Base-by-base conservation (phyloP, 1,140 invertebrate species). In the Probaryconus sp. region DNA sequence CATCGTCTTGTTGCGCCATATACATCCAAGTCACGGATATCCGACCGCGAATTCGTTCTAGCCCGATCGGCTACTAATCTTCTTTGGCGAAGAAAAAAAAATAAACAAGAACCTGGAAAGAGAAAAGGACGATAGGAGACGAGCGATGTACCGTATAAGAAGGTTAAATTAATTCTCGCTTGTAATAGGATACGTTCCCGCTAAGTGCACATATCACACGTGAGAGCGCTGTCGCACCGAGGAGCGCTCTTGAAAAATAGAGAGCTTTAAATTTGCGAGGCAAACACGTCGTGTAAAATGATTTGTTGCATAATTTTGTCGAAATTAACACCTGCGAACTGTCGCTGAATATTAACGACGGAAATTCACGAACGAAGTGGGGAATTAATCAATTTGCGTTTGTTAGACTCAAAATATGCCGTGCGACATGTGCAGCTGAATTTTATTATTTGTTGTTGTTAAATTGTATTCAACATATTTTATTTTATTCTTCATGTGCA, bases 41-140 rank as follows among this genome's bases (percentile, higher is more conserved):
- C 58, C 60, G 60, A 77, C 75, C 75, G 64, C 69, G 64, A 73
- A 77, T 77, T 77, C 58, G 69, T 73, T 70, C 48, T 48, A 47
- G 31, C 38, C 43, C 55, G 51, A 67, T 61, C 58, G 47, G 55
- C 48, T 37, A 70, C 69, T 73, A 76, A 78, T 72, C 63, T 76
- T 71, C 67, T 78, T 75, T 65, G 63, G 38, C 42, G 61, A 65
- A 72, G 45, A 30, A 26, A 35, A 30, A 35, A 56, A 55, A 48
- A 33, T 20, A 40, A 56, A 20, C n/a, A 7, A 28, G n/a, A 21
- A 5, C 26, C 28, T 45, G 18, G 21, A 40, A 26, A 28, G 21
- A 30, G 61, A 40, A 38, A 20, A 45, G 21, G 31, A 24, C 17
- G 16, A 13, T n/a, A 21, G 37, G 17, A 28, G 45, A 14, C 16